Evolutionary conservation across 2,797 vertebrate species (phyloP), one percentile per base, ranked within the genome.

Genomic region (Molossus alvarezi): DNA sequence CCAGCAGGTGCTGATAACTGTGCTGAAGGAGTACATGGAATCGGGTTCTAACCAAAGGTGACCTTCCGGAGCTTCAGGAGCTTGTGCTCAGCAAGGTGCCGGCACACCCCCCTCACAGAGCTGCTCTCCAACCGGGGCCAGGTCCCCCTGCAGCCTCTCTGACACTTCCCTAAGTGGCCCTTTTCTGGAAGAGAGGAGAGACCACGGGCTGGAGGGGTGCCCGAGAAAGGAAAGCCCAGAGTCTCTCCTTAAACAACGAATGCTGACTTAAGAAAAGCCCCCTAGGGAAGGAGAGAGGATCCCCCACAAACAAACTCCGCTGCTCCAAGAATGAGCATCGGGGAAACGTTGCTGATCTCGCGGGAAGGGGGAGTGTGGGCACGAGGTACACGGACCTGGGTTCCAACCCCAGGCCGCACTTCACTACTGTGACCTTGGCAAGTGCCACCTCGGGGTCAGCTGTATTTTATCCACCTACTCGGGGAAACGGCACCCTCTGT

Each of bases 121-220:
- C 45, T 21, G 1, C 29, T 62, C 58, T 21, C 80, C 62, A 15
- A 69, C 80, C 57, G 3, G 4, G 0, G n/a, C 73, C 9, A 5
- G 48, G 57, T n/a, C 14, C 18, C 18, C 82, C 73, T 3, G 18
- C 21, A 27, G 3, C 11, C 45, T 17, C 14, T 9, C 48, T 18
- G 33, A 76, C 2, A 2, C 58, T 72, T 60, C 57, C 53, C 83
- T 84, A 71, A 87, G 75, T 3, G 58, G 67, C 13, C 29, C 60
- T 48, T 62, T 64, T 51, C 27, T 17, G 45, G 60, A 96, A 80
- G 69, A 84, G 53, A 88, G 67, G 29, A 64, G 62, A 80, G 80
- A 57, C 25, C 60, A 62, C 5, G 58, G 27, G 71, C 75, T 65
- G 14, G 25, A 71, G 41, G 58, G 65, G 1, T 7, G 21, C 55